Conservation (phyloP, 92 coral and sea anemone species). For the Porites evermanni region DNA sequence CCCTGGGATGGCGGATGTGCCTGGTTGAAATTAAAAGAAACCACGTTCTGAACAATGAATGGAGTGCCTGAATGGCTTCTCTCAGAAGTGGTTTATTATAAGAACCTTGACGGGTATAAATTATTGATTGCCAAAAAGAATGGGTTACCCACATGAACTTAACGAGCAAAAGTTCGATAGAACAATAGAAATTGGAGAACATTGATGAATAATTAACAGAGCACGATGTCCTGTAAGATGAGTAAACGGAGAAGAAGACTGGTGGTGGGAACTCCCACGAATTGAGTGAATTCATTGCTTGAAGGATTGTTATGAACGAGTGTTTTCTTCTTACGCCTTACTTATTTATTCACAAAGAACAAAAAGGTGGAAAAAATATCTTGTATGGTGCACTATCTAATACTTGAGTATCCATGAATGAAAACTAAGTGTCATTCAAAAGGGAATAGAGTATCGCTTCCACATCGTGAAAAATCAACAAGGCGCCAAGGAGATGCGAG, state of each 20-base stretch:
- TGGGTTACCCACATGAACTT: conserved; percentile 88
- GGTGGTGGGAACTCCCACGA: conserved; percentile 81
- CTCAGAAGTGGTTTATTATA: conserved; percentile 78
- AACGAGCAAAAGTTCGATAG: conserved; percentile 86
- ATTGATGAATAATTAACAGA: conserved; percentile 79
- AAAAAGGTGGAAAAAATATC: conserved; percentile 14
- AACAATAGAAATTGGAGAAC: conserved; percentile 83
- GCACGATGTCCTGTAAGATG: conserved; percentile 72
- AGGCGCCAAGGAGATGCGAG: conserved; percentile 42
- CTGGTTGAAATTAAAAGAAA: conserved; percentile 64
- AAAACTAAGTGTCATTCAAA: neutral
- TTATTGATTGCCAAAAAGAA: conserved; percentile 80
- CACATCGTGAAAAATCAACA: neutral
- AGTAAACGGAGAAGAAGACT: conserved; percentile 63
- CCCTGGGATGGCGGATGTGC: conserved; percentile 55
- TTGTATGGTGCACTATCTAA: conserved; percentile 29
- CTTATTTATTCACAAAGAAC: conserved; percentile 45
- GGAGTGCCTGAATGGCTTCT: conserved; percentile 80
- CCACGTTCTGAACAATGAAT: conserved; percentile 88
- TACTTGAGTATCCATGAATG: conserved; percentile 1
- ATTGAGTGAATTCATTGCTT: conserved; percentile 70
- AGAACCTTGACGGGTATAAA: conserved; percentile 73
- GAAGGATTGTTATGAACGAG: conserved; percentile 63
- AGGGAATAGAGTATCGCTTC: neutral
- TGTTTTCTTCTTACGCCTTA: conserved; percentile 57